A percentile compares a stretch with the other conserved stretches of the same genome.
Conservation (phyloP, 2,888 invertebrate species). For the Barypeithes pellucidus region DNA sequence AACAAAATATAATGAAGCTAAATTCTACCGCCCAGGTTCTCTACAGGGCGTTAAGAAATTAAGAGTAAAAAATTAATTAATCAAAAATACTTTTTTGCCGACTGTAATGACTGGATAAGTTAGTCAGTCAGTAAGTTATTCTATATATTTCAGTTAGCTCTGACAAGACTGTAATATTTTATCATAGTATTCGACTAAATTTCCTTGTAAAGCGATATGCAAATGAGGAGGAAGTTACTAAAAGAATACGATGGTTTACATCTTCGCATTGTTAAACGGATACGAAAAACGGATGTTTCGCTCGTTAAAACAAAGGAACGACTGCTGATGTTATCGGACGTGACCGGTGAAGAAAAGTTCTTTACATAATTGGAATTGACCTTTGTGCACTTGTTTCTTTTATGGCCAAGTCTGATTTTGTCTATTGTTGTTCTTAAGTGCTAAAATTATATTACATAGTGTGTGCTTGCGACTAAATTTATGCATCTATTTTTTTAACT, state of each 20-base stretch:
- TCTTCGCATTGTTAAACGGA: conserved; percentile 41
- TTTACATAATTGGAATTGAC: conserved; percentile 46
- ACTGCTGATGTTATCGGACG: conserved; percentile 43
- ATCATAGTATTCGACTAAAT: conserved; percentile 1
- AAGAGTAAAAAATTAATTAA: no score
- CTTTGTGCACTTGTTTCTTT: conserved; percentile 24
- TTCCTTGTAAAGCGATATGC: conserved; percentile 34
- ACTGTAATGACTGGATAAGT: no score
- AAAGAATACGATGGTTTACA: conserved; percentile 43
- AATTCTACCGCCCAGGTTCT: no score
- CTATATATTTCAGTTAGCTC: no score
- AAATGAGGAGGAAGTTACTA: conserved; percentile 46
- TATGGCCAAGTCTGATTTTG: not conserved
- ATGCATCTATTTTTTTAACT: no score
- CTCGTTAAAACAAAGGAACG: conserved; percentile 39
- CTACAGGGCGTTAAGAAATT: no score
- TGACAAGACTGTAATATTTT: no score
- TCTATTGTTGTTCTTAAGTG: conserved; percentile 5
- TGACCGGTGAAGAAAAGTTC: conserved; percentile 46
- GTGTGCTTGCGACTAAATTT: no score
- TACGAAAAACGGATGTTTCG: conserved; percentile 36
- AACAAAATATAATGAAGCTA: no score
- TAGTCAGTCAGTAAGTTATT: no score
- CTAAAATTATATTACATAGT: conserved; percentile 3
- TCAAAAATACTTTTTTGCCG: no score